Evolutionary conservation across 2,888 invertebrate species (phyloP), one percentile per base, ranked within the genome.

Genomic region (Orthonychiurus folsomi): DNA sequence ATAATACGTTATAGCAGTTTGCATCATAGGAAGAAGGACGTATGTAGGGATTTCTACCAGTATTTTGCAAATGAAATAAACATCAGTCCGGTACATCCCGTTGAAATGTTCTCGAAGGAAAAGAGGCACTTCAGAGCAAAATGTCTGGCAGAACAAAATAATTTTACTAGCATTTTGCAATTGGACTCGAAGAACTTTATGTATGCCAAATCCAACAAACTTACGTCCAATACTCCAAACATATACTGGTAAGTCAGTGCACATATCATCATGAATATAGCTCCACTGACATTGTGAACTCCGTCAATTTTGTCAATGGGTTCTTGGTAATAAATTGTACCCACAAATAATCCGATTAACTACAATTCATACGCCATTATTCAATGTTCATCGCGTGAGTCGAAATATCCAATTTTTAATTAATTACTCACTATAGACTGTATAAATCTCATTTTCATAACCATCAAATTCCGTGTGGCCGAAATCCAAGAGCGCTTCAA

Each of bases 181-280:
- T 15, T 48, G 12, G 48, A n/a, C n/a, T n/a, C n/a, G 48, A 48
- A n/a, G 12, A n/a, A n/a, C n/a, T 12, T 12, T n/a, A 48, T n/a
- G 48, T n/a, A 48, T 12, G 15, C 12, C n/a, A 15, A 48, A n/a
- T 15, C n/a, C n/a, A 52, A 56, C 20, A 15, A 15, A 81, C 88
- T 84, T 78, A 94, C 95, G 77, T 88, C 89, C 62, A 95, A 86
- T 52, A 95, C 94, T 66, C 93, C 91, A 75, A 93, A 93, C n/a
- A 93, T 86, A 77, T 93, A 94, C 74, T 93, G 91, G 78, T 94
- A 94, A 5, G 94, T 93, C 88, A 93, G 89, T 75, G 91, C 93
- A 21, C 91, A 90, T 55, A 93, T 82, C 76, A 93, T 88, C 75
- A 93, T 85, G 77, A 93, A 94, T 60, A 94, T 82, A 26, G 89